Percentiles rank a stretch among this genome's conserved stretches.
Conservation (phyloP, 1,140 invertebrate genomes). For the Drosophila kanapiae region DNA sequence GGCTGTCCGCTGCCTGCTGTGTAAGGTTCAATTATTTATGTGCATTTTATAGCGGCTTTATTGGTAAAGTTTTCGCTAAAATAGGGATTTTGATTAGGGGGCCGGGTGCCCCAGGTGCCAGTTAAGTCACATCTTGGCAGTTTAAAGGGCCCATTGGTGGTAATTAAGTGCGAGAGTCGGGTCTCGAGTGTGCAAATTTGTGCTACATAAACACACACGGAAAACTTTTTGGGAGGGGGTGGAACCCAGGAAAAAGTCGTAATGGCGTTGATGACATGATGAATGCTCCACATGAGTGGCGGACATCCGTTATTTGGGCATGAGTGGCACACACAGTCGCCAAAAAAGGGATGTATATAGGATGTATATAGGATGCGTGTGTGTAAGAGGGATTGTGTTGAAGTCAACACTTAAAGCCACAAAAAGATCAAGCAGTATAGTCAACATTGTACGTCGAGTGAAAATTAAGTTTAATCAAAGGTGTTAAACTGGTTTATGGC, state of each 20-base stretch:
- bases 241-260: conserved; percentile 39
- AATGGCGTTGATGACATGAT: conserved; percentile 66
- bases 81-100: conserved; percentile 22
- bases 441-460: conserved; percentile 3
- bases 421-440: conserved; percentile 2
- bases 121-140: conserved; percentile 41
- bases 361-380: not conserved
- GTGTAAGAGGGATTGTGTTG: not conserved
- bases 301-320: conserved; percentile 58
- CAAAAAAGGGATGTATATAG: too few species aligned
- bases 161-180: conserved; percentile 47
- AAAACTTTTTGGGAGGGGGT: conserved; percentile 15
- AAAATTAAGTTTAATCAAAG: conserved; percentile 35
- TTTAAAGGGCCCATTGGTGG: conserved; percentile 21
- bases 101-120: conserved; percentile 42
- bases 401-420: conserved; percentile 23
- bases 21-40: conserved; percentile 61
- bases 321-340: conserved; percentile 5
- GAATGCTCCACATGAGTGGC: conserved; percentile 58
- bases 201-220: conserved; percentile 29
- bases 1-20: not conserved
- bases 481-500: conserved; percentile 31
- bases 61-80: conserved; percentile 49
- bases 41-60: conserved; percentile 44
- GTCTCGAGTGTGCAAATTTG: conserved; percentile 36